Evolutionary conservation across 2,797 vertebrate genomes (phyloP).

Genomic region (Sphaeramia orbicularis): DNA sequence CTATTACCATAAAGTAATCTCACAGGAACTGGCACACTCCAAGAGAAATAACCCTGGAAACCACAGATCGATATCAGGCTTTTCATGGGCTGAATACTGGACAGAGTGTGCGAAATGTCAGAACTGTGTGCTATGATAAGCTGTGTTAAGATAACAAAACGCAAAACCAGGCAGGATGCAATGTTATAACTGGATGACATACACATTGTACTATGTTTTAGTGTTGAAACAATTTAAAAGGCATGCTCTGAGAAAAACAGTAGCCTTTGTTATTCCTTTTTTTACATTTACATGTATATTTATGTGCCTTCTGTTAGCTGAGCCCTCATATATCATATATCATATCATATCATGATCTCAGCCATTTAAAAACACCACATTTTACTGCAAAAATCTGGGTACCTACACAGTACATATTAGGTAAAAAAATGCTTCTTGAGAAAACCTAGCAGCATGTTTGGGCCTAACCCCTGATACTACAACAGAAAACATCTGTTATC

Average conservation of each 20-base stretch:
- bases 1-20: conserved; percentile 67
- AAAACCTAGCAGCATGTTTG: background rate
- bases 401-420: background rate
- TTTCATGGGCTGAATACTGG: conserved; percentile 50
- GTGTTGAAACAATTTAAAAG: conserved; percentile 5
- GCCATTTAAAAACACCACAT: background rate
- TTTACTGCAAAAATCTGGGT: background rate
- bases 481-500: conserved; percentile 12
- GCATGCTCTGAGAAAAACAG: background rate
- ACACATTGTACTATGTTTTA: background rate
- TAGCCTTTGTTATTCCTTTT: background rate
- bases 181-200: conserved; percentile 3
- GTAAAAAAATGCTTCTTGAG: background rate
- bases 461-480: background rate
- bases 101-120: conserved; percentile 38
- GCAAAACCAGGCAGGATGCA: conserved; percentile 16
- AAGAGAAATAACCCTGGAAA: conserved; percentile 51
- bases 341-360: no score
- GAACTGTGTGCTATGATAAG: conserved; percentile 1
- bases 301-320: background rate
- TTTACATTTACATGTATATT: background rate
- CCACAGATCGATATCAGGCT: conserved; percentile 65
- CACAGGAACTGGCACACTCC: conserved; percentile 52
- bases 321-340: no score
- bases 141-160: conserved; percentile 21